Conservation (phyloP, 2,888 invertebrate genomes). For the Hecatera dysodea region DNA sequence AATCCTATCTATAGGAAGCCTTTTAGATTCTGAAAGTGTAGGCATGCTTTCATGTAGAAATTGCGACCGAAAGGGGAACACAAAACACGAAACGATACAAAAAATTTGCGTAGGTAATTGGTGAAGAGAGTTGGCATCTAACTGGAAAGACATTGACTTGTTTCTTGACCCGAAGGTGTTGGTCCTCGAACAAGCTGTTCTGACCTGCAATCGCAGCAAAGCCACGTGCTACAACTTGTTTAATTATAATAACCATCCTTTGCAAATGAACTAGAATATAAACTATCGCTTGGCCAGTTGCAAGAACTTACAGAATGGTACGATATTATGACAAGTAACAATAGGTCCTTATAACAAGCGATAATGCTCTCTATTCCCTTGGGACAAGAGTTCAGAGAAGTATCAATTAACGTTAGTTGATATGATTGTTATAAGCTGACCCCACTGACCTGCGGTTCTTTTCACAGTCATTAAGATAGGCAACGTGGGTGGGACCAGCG, state of each 20-base stretch:
- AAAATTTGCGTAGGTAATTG: no score
- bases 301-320: conserved; percentile 55
- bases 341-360: background rate
- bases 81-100: background rate
- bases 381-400: conserved; percentile 22
- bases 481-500: conserved; percentile 75
- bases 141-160: no score
- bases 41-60: background rate
- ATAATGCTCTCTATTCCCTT: conserved; percentile 33
- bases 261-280: conserved; percentile 42
- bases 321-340: conserved; percentile 40
- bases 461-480: conserved; percentile 68
- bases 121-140: no score
- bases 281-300: conserved; percentile 44
- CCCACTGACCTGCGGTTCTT: conserved; percentile 67
- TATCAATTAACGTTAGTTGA: conserved; percentile 21
- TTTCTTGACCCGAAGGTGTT: background rate
- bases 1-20: no score
- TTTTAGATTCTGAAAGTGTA: no score
- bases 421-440: conserved; percentile 49
- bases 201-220: background rate
- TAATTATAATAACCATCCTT: background rate
- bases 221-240: conserved; percentile 1
- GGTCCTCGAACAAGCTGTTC: background rate
- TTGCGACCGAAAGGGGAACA: background rate